These are phyloP conservation scores for Bellardia bayeri DNA, from an alignment of 2,888 invertebrate species.

Conservation along the genomic window DNA sequence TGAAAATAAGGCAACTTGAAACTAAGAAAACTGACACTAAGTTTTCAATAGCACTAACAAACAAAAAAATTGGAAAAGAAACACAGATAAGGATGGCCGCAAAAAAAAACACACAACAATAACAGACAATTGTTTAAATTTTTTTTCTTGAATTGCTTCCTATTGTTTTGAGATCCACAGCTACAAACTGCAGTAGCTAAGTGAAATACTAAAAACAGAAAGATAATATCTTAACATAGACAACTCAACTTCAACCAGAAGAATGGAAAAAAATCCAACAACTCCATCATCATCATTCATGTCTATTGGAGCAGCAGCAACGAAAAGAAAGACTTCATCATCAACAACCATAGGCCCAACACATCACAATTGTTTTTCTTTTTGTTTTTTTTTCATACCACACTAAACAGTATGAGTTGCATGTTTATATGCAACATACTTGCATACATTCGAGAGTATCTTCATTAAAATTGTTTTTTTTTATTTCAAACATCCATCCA, in stretches of 20 bases:
- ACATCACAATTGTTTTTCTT: constrained; percentile 50
- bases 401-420: constrained; percentile 31
- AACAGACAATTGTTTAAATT: constrained; percentile 57
- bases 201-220: constrained; percentile 1
- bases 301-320: constrained; percentile 37
- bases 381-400: not conserved
- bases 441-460: constrained; percentile 7
- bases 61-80: constrained; percentile 28
- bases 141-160: constrained; percentile 6
- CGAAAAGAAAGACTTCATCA: constrained; percentile 50
- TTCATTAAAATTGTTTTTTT: constrained; percentile 49
- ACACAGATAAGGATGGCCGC: constrained; percentile 10
- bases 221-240: constrained; percentile 46
- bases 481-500: not conserved
- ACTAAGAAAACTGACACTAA: constrained; percentile 52
- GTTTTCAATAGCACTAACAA: constrained; percentile 49
- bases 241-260: constrained; percentile 50
- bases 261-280: constrained; percentile 13
- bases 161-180: constrained; percentile 24
- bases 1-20: constrained; percentile 16
- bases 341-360: constrained; percentile 17
- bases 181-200: constrained; percentile 52
- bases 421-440: constrained; percentile 30
- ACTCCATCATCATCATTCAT: constrained; percentile 51
- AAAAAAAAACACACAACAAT: constrained; percentile 29